Percentiles rank a stretch among this genome's conserved stretches.
Evolutionary conservation across 2,888 invertebrate species (phyloP).

Genomic region (Lochmaea capreae): DNA sequence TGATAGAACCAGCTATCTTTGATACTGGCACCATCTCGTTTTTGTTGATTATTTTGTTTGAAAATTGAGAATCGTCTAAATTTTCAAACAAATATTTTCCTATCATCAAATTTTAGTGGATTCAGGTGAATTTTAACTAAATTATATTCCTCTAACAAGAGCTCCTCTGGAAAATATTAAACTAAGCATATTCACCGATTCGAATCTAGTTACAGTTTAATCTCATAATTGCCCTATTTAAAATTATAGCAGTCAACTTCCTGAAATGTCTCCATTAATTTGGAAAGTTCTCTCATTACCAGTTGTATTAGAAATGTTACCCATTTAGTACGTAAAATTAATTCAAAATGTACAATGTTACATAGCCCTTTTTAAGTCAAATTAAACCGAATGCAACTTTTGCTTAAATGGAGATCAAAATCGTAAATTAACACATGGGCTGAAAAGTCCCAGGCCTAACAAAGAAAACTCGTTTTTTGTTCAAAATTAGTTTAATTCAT

Average conservation of each 20-base stretch:
- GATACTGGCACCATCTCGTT: too few relatives aligned
- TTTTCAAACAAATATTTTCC: too few relatives aligned
- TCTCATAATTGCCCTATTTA: conserved; percentile 7
- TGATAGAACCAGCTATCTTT: too few relatives aligned
- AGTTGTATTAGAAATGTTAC: neutral
- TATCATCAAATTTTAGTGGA: neutral
- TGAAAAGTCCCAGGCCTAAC: too few relatives aligned
- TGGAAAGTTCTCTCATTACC: conserved; percentile 3
- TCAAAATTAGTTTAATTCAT: too few relatives aligned
- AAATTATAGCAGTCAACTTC: conserved; percentile 2
- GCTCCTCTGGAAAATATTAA: neutral
- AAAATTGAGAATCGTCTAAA: too few relatives aligned
- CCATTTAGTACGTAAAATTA: neutral
- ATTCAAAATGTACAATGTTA: neutral
- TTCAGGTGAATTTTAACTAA: neutral
- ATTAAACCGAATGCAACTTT: neutral
- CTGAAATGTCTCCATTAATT: conserved; percentile 10
- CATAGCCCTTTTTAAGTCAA: neutral
- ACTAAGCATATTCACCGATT: neutral
- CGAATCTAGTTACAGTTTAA: neutral
- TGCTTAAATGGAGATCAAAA: neutral
- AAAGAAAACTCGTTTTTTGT: too few relatives aligned
- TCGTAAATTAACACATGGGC: neutral
- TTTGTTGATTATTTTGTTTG: too few relatives aligned
- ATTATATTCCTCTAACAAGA: neutral